Conservation (phyloP, 2,113 vertebrate genomes). For the Acanthisitta chloris region DNA sequence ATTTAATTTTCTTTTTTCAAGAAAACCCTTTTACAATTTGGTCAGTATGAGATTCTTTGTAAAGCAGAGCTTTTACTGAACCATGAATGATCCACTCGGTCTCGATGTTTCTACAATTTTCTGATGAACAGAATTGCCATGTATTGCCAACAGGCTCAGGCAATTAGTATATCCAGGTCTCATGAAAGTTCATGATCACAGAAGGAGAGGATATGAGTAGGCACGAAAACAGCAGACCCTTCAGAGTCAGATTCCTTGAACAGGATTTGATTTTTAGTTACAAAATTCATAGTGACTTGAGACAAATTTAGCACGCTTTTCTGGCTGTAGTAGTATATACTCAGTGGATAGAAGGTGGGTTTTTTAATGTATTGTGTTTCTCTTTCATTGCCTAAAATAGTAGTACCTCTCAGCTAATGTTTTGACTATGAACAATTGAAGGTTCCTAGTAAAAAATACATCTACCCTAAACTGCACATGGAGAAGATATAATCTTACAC, state of each 20-base stretch:
- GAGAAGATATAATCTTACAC: not conserved
- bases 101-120: not conserved
- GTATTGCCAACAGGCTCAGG: not conserved
- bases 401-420: not conserved
- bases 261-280: not conserved
- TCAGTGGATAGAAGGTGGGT: not conserved
- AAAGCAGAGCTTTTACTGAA: not conserved
- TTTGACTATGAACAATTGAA: not conserved
- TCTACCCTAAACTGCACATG: not conserved
- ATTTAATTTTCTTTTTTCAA: not conserved
- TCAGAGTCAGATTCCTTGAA: not conserved
- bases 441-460: not conserved
- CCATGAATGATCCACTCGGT: not conserved
- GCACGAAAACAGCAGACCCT: not conserved
- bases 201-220: not conserved
- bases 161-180: not conserved
- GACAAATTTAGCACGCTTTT: not conserved
- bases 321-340: not conserved
- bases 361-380: not conserved
- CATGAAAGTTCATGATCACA: rapidly evolving
- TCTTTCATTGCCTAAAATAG: not conserved
- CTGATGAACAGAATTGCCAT: not conserved
- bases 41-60: not conserved
- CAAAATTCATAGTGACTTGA: not conserved
- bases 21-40: not conserved